These are phyloP conservation scores for Drosophila sucinea DNA, from an alignment of 1,140 invertebrate genomes.

Conservation along the genomic window DNA sequence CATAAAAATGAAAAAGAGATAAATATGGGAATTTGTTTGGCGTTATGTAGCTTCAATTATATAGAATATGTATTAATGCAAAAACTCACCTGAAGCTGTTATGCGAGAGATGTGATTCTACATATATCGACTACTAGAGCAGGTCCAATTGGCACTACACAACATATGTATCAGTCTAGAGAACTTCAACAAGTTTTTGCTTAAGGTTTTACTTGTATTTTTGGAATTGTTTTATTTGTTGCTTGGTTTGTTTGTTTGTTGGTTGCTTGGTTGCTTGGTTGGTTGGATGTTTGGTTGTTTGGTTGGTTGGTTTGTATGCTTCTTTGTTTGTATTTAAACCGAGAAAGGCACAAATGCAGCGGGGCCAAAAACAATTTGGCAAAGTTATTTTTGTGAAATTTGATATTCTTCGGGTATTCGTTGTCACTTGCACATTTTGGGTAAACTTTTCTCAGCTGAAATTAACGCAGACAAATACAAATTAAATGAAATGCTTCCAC, in stretches of 20 bases:
- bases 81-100: constrained; percentile 15
- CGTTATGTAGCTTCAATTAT: too few species aligned
- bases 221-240: constrained; percentile 44
- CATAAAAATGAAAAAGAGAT: too few species aligned
- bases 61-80: background rate
- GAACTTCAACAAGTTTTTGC: constrained; percentile 56
- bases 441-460: constrained; percentile 53
- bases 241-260: constrained; percentile 38
- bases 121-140: background rate
- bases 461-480: constrained; percentile 51
- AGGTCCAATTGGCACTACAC: constrained; percentile 21
- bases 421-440: constrained; percentile 51
- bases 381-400: constrained; percentile 42
- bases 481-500: constrained; percentile 54
- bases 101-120: background rate
- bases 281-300: constrained; percentile 6
- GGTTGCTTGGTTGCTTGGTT: constrained; percentile 21
- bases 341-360: constrained; percentile 30
- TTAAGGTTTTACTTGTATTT: constrained; percentile 10
- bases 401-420: constrained; percentile 35
- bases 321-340: constrained; percentile 19
- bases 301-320: constrained; percentile 15
- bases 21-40: too few species aligned
- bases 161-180: constrained; percentile 41
- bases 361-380: constrained; percentile 7